Conservation (phyloP, 1,140 invertebrate genomes). For the Diabrotica virgifera region DNA sequence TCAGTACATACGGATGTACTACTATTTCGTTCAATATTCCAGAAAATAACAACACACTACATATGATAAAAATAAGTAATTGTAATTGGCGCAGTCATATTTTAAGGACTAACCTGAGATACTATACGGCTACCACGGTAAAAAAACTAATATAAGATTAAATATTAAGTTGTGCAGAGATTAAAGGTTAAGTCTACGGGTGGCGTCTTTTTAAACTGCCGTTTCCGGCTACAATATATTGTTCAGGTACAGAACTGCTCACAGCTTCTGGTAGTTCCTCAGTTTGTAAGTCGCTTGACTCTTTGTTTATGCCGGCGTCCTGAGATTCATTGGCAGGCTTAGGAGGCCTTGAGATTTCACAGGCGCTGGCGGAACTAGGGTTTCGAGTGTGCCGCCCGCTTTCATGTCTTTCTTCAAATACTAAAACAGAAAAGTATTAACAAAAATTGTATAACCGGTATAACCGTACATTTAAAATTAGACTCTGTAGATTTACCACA, state of each 20-base stretch:
- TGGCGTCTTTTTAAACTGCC: conserved; percentile 24
- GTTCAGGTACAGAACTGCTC: conserved; percentile 11
- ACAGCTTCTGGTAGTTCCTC: background rate
- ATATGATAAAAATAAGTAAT: background rate
- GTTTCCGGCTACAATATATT: background rate
- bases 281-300: conserved; percentile 12
- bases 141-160: conserved; percentile 3
- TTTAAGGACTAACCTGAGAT: background rate
- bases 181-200: conserved; percentile 16
- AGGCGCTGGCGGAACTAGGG: conserved; percentile 37
- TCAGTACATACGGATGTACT: no score
- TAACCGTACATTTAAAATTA: no score
- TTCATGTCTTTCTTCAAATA: conserved; percentile 64
- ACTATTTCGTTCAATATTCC: no score
- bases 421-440: conserved; percentile 41
- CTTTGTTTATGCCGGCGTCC: conserved; percentile 10
- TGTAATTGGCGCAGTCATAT: background rate
- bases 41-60: background rate
- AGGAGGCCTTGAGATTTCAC: conserved; percentile 31
- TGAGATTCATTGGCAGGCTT: conserved; percentile 19
- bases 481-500: no score
- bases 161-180: conserved; percentile 4
- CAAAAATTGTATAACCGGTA: no score
- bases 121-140: background rate
- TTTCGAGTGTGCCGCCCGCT: conserved; percentile 34